Evolutionary conservation across 2,113 vertebrate genomes (phyloP), one percentile per base, ranked within the genome.

Genomic region (Corynorhinus townsendii): DNA sequence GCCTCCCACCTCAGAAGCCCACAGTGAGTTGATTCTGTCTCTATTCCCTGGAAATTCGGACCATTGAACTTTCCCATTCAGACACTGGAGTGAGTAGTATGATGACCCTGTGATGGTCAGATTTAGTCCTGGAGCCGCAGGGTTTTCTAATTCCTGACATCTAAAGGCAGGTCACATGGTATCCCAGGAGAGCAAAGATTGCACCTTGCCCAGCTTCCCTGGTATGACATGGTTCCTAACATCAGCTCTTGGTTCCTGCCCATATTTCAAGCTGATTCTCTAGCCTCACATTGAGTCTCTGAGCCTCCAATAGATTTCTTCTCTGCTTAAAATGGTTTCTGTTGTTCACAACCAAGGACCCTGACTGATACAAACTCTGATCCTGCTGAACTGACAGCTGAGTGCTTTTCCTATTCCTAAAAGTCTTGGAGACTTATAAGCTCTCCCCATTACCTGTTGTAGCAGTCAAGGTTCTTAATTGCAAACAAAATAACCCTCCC

Each of bases 341-440:
- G 7, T 68, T 95, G 49, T 90, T 86, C 68, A 26, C 75, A 86
- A 69, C 75, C 64, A 91, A 66, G 22, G 82, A 79, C 33, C 5
- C 64, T 94, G 76, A 94, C 47, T 64, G n/a, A 92, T 86, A 85
- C 76, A 90, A 95, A 76, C 52, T 88, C 82, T 90, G 75, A 91
- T 81, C 64, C 16, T 90, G 90, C 35, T 91, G 22, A 94, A 45
- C 40, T 87, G 64, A 91, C 86, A 89, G 56, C 35, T 77, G 86
- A 95, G 35, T 59, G 30, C 20, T 84, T 95, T 96, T 84, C 47
- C 73, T 91, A 54, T 93, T 96, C 90, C 84, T 94, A 81, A 80
- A 94, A 54, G 45, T 90, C 71, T 83, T 40, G 1, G 69, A 94
- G 77, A 90, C 22, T 64, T 86, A 82, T 11, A 88, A 79, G 69